These are phyloP conservation scores for Chymomyza amoena DNA, from an alignment of 2,888 invertebrate genomes.

Conservation along the genomic window DNA sequence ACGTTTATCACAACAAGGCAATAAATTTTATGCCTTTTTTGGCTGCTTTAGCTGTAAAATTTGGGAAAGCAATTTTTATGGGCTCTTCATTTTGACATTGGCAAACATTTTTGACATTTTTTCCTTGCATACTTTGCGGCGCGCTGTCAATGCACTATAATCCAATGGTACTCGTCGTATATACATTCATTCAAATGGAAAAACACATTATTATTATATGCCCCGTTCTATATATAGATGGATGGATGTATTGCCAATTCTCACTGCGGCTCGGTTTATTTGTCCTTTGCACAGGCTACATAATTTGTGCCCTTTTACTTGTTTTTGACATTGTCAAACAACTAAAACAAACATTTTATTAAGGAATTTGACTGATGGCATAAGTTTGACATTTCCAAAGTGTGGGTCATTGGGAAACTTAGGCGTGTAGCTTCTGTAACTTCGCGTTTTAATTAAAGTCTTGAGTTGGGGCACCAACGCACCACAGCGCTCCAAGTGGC, in stretches of 20 bases:
- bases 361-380: constrained; percentile 71
- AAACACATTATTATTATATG: constrained; percentile 52
- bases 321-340: constrained; percentile 38
- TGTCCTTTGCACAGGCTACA: background rate
- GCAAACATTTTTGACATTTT: constrained; percentile 44
- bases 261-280: background rate
- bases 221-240: too few species aligned
- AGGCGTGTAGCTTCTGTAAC: background rate
- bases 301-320: constrained; percentile 4
- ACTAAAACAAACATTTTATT: constrained; percentile 68
- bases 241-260: background rate
- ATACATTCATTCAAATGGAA: constrained; percentile 28
- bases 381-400: constrained; percentile 65
- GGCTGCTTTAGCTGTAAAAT: constrained; percentile 20
- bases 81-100: background rate
- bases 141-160: constrained; percentile 30
- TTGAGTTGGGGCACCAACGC: background rate
- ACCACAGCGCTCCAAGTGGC: background rate
- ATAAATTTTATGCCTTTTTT: constrained; percentile 58
- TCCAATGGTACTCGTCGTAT: constrained; percentile 12
- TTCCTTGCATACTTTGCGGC: constrained; percentile 42
- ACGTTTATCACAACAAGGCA: constrained; percentile 71
- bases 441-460: background rate
- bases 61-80: background rate
- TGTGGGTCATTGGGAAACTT: constrained; percentile 14